phyloP scores from a whole-genome alignment of 1,140 invertebrate genomes.

The Globodera rostochiensis region DNA sequence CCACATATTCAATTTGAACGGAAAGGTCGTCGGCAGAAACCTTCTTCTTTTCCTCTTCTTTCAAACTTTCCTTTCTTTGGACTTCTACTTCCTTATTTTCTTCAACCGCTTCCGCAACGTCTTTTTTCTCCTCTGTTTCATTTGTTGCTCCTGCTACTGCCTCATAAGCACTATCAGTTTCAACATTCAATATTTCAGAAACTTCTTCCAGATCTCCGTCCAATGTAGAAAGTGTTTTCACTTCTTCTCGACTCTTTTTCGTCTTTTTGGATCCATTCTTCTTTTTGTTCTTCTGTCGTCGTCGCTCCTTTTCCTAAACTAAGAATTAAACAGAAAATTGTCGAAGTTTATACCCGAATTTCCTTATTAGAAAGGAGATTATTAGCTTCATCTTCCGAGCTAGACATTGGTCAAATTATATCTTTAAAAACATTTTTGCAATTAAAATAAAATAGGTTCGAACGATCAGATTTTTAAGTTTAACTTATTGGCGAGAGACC shows the following conservation, averaged over 20 bases:
- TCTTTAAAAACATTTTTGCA: neutral
- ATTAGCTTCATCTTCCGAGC: conserved; percentile 19
- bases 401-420: conserved; percentile 11
- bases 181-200: neutral
- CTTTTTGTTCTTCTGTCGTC: conserved; percentile 61
- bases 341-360: conserved; percentile 14
- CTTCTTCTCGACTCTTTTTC: conserved; percentile 32
- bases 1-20: conserved; percentile 61
- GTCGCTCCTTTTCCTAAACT: conserved; percentile 61
- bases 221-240: neutral
- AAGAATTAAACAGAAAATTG: neutral
- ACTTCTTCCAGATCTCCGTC: conserved; percentile 33
- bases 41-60: conserved; percentile 9
- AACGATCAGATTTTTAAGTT: too few species aligned
- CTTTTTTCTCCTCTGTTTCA: conserved; percentile 24
- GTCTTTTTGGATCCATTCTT: conserved; percentile 63
- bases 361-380: conserved; percentile 24
- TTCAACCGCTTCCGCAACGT: conserved; percentile 14
- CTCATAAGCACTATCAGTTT: conserved; percentile 32
- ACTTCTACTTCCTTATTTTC: neutral
- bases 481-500: too few species aligned
- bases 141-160: conserved; percentile 14
- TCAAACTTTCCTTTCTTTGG: neutral
- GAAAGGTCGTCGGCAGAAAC: conserved; percentile 19
- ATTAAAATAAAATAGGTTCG: neutral